Evolutionary conservation across 2,113 vertebrate species (phyloP).

Genomic region (Sebastes schlegelii): DNA sequence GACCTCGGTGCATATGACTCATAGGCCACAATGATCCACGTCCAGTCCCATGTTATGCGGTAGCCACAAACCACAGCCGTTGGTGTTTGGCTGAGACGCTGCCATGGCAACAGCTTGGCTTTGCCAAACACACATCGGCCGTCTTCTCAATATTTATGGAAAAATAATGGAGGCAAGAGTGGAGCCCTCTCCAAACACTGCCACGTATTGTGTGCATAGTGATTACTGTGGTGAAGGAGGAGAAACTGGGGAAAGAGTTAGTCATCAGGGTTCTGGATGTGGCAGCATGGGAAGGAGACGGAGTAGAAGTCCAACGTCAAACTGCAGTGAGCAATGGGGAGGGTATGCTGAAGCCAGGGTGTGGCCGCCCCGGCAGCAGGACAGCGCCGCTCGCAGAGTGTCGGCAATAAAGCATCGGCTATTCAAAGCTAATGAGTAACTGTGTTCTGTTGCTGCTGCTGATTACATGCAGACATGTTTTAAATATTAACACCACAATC

Average conservation of each 20-base stretch:
- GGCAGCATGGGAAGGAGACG: slow-evolving; percentile 41
- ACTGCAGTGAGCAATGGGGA: slow-evolving; percentile 50
- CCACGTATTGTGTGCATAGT: slow-evolving; percentile 73
- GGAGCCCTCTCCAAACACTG: slow-evolving; percentile 53
- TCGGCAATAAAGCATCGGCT: slow-evolving; percentile 13
- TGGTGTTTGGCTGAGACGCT: slow-evolving; percentile 49
- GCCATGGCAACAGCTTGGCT: slow-evolving; percentile 66
- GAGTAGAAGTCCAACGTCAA: slow-evolving; percentile 33
- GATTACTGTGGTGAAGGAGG: slow-evolving; percentile 59
- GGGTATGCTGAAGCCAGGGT: slow-evolving; percentile 43
- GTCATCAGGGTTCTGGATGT: slow-evolving; percentile 70
- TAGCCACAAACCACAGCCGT: slow-evolving; percentile 68
- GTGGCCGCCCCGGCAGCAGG: slow-evolving; percentile 37
- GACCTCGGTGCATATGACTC: slow-evolving; percentile 68
- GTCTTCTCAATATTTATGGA: slow-evolving; percentile 75
- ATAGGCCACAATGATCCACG: slow-evolving; percentile 40
- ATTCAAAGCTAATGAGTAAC: slow-evolving; percentile 32
- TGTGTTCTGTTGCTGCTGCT: neutral
- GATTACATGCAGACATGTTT: neutral
- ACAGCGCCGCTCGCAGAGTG: neutral
- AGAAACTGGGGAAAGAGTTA: slow-evolving; percentile 73
- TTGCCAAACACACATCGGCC: slow-evolving; percentile 60
- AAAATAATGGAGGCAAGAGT: slow-evolving; percentile 54
- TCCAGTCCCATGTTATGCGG: slow-evolving; percentile 44
- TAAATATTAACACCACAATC: neutral